Evolutionary conservation across 1,140 invertebrate species (phyloP), one percentile per base, ranked within the genome.

Genomic region (Caenorhabditis briggsae): DNA sequence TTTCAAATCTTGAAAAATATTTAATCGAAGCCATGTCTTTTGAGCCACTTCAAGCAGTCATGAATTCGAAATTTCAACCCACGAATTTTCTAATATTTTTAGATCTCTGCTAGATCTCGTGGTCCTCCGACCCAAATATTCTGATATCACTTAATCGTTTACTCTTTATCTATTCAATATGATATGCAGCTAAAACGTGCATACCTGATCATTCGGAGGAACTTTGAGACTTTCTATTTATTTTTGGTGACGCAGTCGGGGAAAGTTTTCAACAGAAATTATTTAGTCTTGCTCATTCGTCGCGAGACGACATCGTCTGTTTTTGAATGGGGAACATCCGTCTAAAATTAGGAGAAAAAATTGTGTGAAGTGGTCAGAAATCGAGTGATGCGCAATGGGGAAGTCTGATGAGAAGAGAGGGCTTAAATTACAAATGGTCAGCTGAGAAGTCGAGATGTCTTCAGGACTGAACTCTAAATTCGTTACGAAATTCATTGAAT

Each of bases 251-350:
- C 59, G 59, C 20, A 64, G 33, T n/a, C 3, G 56, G 9, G 50
- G 50, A 53, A 59, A n/a, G n/a, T n/a, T n/a, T n/a, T n/a, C 56
- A 59, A 9, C n/a, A 16, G 9, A 64, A 64, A 33, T 64, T 64
- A 64, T 14, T 7, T 25, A 64, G 33, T 64, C 59, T 33, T 58
- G 56, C 56, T 64, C 59, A 64, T 23, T 23, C 8, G 59, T 3
- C 56, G 8, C 18, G 33, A 33, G 33, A 33, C 33, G 33, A 33
- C 33, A 33, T 33, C 33, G 33, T 9, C 20, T 64, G 59, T 64
- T 64, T 64, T 64, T 33, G 59, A 64, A 59, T 59, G 56, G 14
- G 59, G 59, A 64, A 64, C 59, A 64, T 64, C 59, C 23, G 8
- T 64, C 25, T 41, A 33, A 64, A 64, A 64, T 64, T 64, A 64